Conservation (phyloP, 1,140 invertebrate genomes). For the Pachypsylla venusta region DNA sequence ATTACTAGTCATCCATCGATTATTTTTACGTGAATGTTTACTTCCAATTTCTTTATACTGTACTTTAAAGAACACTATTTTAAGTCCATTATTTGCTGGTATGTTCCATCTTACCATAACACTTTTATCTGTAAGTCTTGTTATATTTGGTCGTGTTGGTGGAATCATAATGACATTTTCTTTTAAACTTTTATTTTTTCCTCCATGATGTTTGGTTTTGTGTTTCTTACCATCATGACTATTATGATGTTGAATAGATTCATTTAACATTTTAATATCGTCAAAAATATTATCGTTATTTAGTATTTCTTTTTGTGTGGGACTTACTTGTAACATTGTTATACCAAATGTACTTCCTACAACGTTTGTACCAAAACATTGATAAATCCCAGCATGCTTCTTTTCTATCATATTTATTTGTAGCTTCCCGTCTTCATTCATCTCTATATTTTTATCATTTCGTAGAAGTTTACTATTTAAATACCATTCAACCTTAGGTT, state of each 20-base stretch:
- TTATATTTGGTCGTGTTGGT: slow-evolving; percentile 68
- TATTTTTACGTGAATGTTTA: slow-evolving; percentile 29
- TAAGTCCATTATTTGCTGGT: slow-evolving; percentile 54
- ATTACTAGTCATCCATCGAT: slow-evolving; percentile 61
- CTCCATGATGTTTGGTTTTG: neutral
- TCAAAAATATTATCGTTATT: slow-evolving; percentile 17
- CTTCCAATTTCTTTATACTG: slow-evolving; percentile 58
- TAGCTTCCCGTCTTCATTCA: slow-evolving; percentile 38
- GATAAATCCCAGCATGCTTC: slow-evolving; percentile 69
- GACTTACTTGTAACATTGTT: slow-evolving; percentile 51
- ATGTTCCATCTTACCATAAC: slow-evolving; percentile 85
- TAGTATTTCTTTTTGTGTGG: slow-evolving; percentile 39
- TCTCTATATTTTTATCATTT: slow-evolving; percentile 36
- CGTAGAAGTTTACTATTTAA: slow-evolving; percentile 57
- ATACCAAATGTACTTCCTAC: slow-evolving; percentile 49
- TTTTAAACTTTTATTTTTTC: slow-evolving; percentile 5
- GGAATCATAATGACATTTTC: slow-evolving; percentile 53
- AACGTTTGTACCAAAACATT: slow-evolving; percentile 73
- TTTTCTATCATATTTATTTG: slow-evolving; percentile 54
- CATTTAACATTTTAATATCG: slow-evolving; percentile 25
- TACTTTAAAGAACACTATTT: slow-evolving; percentile 81
- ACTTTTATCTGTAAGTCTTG: slow-evolving; percentile 68
- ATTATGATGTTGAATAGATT: slow-evolving; percentile 28
- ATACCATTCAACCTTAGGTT: slow-evolving; percentile 61
- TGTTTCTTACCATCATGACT: slow-evolving; percentile 2